Evolutionary conservation across 1,140 invertebrate genomes (phyloP).

Genomic region (Drosophila guanche): DNA sequence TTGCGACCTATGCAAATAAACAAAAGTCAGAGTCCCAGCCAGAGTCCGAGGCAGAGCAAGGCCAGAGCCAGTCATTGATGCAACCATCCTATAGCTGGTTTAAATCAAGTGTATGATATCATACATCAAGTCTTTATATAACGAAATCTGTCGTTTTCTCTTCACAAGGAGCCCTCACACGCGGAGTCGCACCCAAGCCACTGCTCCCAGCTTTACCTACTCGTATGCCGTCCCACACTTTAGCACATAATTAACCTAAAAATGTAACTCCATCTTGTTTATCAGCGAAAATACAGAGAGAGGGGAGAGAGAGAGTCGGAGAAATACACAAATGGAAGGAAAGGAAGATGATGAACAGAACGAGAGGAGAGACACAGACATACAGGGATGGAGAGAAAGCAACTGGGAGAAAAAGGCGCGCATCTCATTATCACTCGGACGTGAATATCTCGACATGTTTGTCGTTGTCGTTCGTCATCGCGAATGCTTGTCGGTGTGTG

Average conservation of each 20-base stretch:
- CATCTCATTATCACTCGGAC: conserved; percentile 83
- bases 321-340: conserved; percentile 7
- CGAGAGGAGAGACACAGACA: background rate
- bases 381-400: conserved; percentile 37
- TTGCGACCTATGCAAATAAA: conserved; percentile 24
- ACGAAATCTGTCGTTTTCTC: conserved; percentile 27
- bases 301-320: conserved; percentile 15
- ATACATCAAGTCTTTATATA: conserved; percentile 44
- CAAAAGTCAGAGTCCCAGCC: conserved; percentile 13
- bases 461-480: conserved; percentile 73
- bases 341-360: conserved; percentile 3
- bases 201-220: background rate
- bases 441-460: conserved; percentile 83
- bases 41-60: background rate
- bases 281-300: conserved; percentile 71
- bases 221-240: conserved; percentile 58
- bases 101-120: conserved; percentile 41
- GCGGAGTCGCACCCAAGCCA: background rate
- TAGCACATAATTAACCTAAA: conserved; percentile 84
- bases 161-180: conserved; percentile 25
- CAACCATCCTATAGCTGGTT: conserved; percentile 13
- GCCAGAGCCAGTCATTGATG: conserved; percentile 21
- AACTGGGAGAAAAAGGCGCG: conserved; percentile 71
- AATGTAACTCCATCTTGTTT: conserved; percentile 83
- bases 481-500: conserved; percentile 64